These are phyloP conservation scores for Phataginus tricuspis DNA, from an alignment of 2,797 vertebrate genomes.

Conservation along the genomic window DNA sequence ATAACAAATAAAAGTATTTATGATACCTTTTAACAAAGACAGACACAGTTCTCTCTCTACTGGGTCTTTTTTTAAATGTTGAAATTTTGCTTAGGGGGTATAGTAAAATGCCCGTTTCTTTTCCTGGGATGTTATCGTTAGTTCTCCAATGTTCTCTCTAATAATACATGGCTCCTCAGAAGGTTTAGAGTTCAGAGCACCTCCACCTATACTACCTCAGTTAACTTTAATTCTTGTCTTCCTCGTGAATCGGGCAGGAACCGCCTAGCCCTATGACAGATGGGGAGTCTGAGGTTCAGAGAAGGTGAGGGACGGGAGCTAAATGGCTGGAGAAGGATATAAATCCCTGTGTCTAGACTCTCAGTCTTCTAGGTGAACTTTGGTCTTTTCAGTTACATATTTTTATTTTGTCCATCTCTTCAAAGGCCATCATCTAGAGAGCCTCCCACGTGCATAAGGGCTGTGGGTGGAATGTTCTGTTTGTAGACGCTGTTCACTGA, in stretches of 20 bases:
- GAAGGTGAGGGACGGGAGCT: not conserved
- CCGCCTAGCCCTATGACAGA: not conserved
- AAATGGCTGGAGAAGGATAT: accelerated
- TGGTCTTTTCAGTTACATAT: accelerated
- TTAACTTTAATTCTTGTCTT: not conserved
- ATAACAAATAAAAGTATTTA: not conserved
- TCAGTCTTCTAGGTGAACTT: accelerated
- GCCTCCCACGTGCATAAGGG: not conserved
- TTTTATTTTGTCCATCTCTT: not conserved
- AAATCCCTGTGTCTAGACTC: too few species aligned
- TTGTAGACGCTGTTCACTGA: accelerated
- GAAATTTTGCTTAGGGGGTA: not conserved
- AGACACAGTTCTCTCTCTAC: not conserved
- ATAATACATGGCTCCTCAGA: not conserved
- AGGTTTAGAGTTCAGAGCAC: not conserved
- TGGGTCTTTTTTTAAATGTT: not conserved
- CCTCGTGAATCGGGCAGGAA: not conserved
- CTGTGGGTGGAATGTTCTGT: accelerated
- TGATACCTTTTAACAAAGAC: not conserved
- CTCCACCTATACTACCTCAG: not conserved
- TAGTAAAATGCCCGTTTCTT: not conserved
- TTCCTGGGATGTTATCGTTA: not conserved
- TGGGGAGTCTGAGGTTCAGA: not conserved
- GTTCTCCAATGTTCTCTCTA: not conserved
- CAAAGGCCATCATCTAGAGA: not conserved